These are phyloP conservation scores for Psammodynastes pulverulentus DNA, from an alignment of 2,113 vertebrate genomes.

Conservation along the genomic window DNA sequence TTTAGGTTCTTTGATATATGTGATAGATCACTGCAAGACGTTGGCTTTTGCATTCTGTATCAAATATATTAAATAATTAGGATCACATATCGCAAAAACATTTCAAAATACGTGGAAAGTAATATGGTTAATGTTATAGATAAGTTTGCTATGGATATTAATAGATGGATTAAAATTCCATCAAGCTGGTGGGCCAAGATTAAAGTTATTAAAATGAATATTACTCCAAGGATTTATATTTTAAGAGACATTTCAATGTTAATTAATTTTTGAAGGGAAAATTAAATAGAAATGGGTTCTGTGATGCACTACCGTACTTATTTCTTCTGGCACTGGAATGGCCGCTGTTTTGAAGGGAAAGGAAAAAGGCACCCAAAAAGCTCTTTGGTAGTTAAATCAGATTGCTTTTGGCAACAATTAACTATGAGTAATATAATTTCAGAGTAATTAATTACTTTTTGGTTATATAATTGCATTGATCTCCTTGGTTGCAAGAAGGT, in stretches of 20 bases:
- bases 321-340: not conserved
- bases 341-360: not conserved
- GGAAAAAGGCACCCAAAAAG: not conserved
- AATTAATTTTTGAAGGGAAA: not conserved
- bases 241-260: not conserved
- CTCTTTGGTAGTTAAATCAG: not conserved
- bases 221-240: not conserved
- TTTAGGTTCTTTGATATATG: not conserved
- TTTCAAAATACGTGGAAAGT: not conserved
- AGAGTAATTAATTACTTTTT: not conserved
- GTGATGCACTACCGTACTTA: not conserved
- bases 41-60: not conserved
- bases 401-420: not conserved
- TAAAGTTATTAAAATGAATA: not conserved
- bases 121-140: not conserved
- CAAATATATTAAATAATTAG: not conserved
- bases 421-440: not conserved
- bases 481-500: not conserved
- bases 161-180: not conserved
- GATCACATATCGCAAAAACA: not conserved
- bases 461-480: not conserved
- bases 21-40: not conserved
- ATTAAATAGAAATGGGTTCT: not conserved
- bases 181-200: not conserved
- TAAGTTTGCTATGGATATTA: not conserved